A percentile compares a stretch with the other conserved stretches of the same genome.
Evolutionary conservation across 2,888 invertebrate species (phyloP).

Genomic region (Aphidoletes aphidimyza): DNA sequence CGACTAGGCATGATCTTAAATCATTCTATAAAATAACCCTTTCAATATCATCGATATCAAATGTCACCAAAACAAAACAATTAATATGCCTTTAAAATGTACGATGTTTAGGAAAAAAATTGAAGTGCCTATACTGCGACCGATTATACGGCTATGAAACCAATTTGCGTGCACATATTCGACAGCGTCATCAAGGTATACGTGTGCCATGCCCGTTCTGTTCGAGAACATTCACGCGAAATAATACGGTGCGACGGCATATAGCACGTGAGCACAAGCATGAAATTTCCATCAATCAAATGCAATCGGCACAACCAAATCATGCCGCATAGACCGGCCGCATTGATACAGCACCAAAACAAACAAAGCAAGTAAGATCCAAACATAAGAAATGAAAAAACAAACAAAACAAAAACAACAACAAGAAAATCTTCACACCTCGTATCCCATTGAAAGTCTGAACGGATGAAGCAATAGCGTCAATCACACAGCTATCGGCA

Average conservation of each 20-base stretch:
- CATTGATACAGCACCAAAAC: background rate
- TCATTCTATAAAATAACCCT: too few species aligned
- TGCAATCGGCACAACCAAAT: slow-evolving; percentile 63
- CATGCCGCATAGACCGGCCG: slow-evolving; percentile 58
- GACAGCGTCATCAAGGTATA: slow-evolving; percentile 92
- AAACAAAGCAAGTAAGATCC: background rate
- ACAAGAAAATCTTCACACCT: slow-evolving; percentile 10
- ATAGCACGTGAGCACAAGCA: slow-evolving; percentile 91
- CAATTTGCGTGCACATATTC: slow-evolving; percentile 89
- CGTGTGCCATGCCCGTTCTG: slow-evolving; percentile 92
- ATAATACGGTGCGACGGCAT: slow-evolving; percentile 90
- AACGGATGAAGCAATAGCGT: slow-evolving; percentile 28
- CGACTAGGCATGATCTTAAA: too few species aligned
- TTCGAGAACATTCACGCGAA: slow-evolving; percentile 89
- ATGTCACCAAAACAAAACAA: too few species aligned
- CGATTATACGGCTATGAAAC: slow-evolving; percentile 93
- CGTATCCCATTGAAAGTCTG: slow-evolving; percentile 40
- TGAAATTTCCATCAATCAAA: slow-evolving; percentile 62
- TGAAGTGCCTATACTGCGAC: slow-evolving; percentile 93
- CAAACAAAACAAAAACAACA: background rate
- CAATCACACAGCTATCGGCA: background rate
- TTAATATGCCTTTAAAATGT: too few species aligned
- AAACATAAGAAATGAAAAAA: background rate
- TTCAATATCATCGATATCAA: too few species aligned
- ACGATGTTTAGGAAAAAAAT: slow-evolving; percentile 78